A percentile compares a stretch with the other conserved stretches of the same genome.
phyloP scores from a whole-genome alignment of 2,888 invertebrate species.

The Falcaria lacertinaria region DNA sequence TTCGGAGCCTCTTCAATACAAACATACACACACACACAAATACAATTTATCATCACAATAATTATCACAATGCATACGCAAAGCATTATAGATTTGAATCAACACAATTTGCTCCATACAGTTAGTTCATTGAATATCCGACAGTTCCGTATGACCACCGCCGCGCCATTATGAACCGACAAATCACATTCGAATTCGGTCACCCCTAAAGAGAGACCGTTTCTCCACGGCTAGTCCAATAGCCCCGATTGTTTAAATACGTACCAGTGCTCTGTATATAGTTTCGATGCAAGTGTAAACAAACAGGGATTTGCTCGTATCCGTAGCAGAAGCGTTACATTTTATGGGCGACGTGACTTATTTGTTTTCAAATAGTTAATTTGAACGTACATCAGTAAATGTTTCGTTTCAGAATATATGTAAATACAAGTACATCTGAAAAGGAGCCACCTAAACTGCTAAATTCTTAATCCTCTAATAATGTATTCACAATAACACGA shows the following conservation, averaged over 20 bases:
- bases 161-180: conserved; percentile 31
- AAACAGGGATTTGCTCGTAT: too few relatives aligned
- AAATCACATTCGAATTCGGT: conserved; percentile 38
- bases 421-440: too few relatives aligned
- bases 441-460: too few relatives aligned
- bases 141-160: conserved; percentile 26
- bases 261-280: conserved; percentile 32
- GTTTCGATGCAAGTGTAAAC: conserved; percentile 22
- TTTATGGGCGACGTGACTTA: too few relatives aligned
- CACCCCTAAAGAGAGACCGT: conserved; percentile 36
- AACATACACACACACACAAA: too few relatives aligned
- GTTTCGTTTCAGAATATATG: too few relatives aligned
- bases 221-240: conserved; percentile 33
- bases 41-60: too few relatives aligned
- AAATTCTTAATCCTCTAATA: background rate
- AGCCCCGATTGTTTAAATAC: conserved; percentile 26
- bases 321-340: too few relatives aligned
- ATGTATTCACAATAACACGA: conserved; percentile 25
- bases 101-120: background rate
- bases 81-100: background rate
- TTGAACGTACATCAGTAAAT: background rate
- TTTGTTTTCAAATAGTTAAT: too few relatives aligned
- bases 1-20: too few relatives aligned
- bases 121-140: conserved; percentile 29
- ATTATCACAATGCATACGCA: too few relatives aligned